These are phyloP conservation scores for Corvus hawaiiensis DNA, from an alignment of 2,113 vertebrate genomes.

Conservation along the genomic window DNA sequence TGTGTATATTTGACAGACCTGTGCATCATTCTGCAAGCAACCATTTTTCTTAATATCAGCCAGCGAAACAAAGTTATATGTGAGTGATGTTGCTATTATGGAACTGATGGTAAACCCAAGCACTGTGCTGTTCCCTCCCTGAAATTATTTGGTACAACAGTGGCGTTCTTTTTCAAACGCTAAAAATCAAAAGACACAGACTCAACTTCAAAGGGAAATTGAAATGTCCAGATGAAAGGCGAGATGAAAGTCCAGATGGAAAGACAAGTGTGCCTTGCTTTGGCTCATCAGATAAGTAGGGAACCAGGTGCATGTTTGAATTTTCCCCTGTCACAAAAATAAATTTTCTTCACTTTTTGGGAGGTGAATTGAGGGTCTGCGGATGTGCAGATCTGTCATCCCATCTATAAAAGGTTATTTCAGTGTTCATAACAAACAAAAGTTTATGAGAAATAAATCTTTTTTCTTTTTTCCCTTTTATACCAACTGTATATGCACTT, in stretches of 20 bases:
- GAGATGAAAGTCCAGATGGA: slow-evolving; percentile 56
- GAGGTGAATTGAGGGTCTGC: neutral
- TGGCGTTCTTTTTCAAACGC: slow-evolving; percentile 40
- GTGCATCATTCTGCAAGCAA: slow-evolving; percentile 66
- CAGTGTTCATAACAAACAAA: neutral
- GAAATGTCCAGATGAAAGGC: slow-evolving; percentile 57
- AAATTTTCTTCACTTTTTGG: neutral
- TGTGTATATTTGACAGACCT: slow-evolving; percentile 70
- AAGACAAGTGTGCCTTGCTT: slow-evolving; percentile 37
- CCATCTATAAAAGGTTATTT: neutral
- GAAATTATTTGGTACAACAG: slow-evolving; percentile 63
- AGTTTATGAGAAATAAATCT: neutral
- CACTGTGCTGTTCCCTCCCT: slow-evolving; percentile 56
- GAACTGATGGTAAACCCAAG: slow-evolving; percentile 63
- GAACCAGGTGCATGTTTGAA: slow-evolving; percentile 7
- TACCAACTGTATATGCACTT: neutral
- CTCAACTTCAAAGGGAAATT: slow-evolving; percentile 65
- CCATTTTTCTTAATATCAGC: slow-evolving; percentile 79
- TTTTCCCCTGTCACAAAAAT: slow-evolving; percentile 23
- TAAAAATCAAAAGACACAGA: slow-evolving; percentile 61
- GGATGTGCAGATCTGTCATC: accelerated
- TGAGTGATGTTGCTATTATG: slow-evolving; percentile 78
- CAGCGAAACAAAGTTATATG: slow-evolving; percentile 71
- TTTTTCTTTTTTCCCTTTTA: neutral
- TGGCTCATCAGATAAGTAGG: slow-evolving; percentile 33